Base-by-base conservation (phyloP, 2,888 invertebrate genomes). In the Dascillus cervinus region DNA sequence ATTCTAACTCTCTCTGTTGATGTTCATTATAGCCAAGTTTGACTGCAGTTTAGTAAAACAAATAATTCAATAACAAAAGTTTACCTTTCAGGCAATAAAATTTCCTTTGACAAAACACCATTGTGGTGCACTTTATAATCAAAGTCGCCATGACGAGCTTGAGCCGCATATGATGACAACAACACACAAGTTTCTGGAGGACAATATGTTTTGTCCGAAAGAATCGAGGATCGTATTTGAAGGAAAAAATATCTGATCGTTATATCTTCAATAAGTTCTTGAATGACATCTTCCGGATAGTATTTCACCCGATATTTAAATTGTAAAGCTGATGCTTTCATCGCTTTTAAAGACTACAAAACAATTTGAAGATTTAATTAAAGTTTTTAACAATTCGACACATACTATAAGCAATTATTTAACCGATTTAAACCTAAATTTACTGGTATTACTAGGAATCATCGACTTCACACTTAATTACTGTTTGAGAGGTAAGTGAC, bases 221-320 rank as follows among this genome's bases (percentile, higher is more conserved):
- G 75, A 64, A 98, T 95, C 46, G 83, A 85, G 64, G 92, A 91
- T 71, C 96, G 95, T 46, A 94, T 90, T 77, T 88, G 85, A 50
- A 85, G 75, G 66, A 89, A 92, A 71, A 91, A 92, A 43, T 90
- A 75, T 59, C 89, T 82, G 67, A 96, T 77, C 52, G 98, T 98
- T 62, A 96, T 92, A 64, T 96, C 94, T 70, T 99, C 97, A 55
- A 99, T 98, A 49, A 98, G 77, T 70, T 98, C 97, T 62, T 95
- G 92, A 12, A 88, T 85, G 12, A 97, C 96, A 70, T 98, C 97
- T 68, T 99, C 98, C 1, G 98, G 98, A 70, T 91, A 98, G 73
- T 95, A 99, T 75, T 98, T 99, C 61, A 96, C 95, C 53, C 92
- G 85, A 74, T 52, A 62, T 13, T 55, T 42, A 3, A 64, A 39